Evolutionary conservation across 2,888 invertebrate species (phyloP).

Genomic region (Scaptomyza flava): DNA sequence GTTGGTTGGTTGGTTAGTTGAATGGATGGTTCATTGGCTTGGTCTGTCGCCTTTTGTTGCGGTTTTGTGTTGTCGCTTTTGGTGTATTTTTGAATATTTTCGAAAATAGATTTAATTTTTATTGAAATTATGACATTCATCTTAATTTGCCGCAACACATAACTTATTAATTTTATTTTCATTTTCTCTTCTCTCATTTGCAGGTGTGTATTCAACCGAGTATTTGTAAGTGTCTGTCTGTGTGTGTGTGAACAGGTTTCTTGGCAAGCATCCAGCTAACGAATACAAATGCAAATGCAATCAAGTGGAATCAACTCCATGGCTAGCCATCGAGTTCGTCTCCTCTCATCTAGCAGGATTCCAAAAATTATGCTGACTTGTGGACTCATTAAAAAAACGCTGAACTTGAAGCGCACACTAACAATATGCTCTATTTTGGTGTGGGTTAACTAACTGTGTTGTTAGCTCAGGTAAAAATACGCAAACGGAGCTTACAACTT

Average conservation of each 20-base stretch:
- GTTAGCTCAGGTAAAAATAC: neutral
- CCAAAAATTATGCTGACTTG: constrained; percentile 44
- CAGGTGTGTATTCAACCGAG: constrained; percentile 64
- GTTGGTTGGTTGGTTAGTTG: constrained; percentile 30
- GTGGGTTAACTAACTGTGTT: neutral
- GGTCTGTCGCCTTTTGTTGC: constrained; percentile 10
- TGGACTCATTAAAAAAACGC: constrained; percentile 58
- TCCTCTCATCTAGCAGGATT: neutral
- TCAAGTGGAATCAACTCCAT: constrained; percentile 11
- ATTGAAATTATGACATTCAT: constrained; percentile 81
- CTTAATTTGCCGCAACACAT: constrained; percentile 75
- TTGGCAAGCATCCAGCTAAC: constrained; percentile 27
- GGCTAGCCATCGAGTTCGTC: constrained; percentile 21
- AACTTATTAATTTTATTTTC: constrained; percentile 67
- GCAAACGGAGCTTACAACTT: neutral
- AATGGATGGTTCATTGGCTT: constrained; percentile 10
- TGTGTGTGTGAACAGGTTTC: constrained; percentile 49
- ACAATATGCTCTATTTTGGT: constrained; percentile 16
- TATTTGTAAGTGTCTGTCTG: neutral
- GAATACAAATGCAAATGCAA: constrained; percentile 2
- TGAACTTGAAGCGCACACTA: constrained; percentile 27
- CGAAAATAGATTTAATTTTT: constrained; percentile 76
- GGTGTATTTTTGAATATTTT: constrained; percentile 26
- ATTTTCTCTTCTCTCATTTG: constrained; percentile 43
- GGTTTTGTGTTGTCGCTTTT: constrained; percentile 15